Evolutionary conservation across 2,888 invertebrate genomes (phyloP).

Genomic region (Alcis repandata): DNA sequence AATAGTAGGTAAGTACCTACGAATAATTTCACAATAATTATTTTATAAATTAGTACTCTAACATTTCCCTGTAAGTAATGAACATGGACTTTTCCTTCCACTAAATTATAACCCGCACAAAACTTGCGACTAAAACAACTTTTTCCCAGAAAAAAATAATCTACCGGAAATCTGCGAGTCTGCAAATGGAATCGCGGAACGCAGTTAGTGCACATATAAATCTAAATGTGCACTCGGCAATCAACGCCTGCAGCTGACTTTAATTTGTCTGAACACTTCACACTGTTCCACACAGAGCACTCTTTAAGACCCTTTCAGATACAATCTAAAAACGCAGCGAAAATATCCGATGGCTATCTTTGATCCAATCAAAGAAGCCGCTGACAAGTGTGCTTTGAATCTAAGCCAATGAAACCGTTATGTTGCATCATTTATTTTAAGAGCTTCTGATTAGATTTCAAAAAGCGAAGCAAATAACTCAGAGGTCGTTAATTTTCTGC

Average conservation of each 20-base stretch:
- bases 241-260: conserved; percentile 76
- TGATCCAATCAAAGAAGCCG: conserved; percentile 5
- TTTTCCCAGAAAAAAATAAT: background rate
- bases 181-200: background rate
- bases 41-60: too few relatives aligned
- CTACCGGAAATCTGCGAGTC: background rate
- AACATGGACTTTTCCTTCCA: background rate
- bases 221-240: conserved; percentile 77
- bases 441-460: background rate
- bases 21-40: too few relatives aligned
- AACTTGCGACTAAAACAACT: background rate
- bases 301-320: conserved; percentile 52
- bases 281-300: conserved; percentile 58
- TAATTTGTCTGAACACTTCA: conserved; percentile 77
- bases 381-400: conserved; percentile 12
- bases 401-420: conserved; percentile 1
- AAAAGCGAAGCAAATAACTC: too few relatives aligned
- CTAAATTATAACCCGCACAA: background rate
- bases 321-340: conserved; percentile 50
- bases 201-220: conserved; percentile 53
- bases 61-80: too few relatives aligned
- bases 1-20: too few relatives aligned
- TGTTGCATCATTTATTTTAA: background rate
- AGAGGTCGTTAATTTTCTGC: too few relatives aligned
- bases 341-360: conserved; percentile 43